These are phyloP conservation scores for Hymenopus coronatus DNA, from an alignment of 2,888 invertebrate species.

Conservation along the genomic window DNA sequence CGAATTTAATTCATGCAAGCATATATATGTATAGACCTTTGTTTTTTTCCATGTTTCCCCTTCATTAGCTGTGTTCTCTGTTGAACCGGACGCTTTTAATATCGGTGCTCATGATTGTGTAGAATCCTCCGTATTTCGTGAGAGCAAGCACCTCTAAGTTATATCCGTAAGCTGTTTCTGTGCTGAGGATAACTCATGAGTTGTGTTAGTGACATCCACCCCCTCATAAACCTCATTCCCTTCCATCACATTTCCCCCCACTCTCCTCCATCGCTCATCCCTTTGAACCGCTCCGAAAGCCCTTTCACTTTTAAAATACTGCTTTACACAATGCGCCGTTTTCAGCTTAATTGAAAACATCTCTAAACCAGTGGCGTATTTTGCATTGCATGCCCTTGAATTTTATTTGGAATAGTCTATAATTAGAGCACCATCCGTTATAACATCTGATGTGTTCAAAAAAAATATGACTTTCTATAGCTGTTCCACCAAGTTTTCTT, in stretches of 20 bases:
- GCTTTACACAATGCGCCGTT: not conserved
- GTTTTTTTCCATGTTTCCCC: no score
- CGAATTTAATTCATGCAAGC: no score
- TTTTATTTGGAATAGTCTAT: no score
- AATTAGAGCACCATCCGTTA: no score
- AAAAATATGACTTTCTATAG: no score
- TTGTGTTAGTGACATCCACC: not conserved
- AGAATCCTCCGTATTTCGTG: no score
- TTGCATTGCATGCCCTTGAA: no score
- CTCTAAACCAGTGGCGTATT: not conserved
- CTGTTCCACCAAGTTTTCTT: no score
- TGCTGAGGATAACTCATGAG: not conserved
- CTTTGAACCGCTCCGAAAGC: not conserved
- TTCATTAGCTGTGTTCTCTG: no score
- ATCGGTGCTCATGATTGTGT: not conserved
- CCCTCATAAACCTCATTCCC: not conserved
- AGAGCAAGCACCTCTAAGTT: not conserved
- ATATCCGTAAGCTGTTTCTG: not conserved
- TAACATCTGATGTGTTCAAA: no score
- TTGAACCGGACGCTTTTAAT: not conserved
- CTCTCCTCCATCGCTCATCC: not conserved
- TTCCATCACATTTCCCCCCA: not conserved
- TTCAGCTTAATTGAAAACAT: not conserved
- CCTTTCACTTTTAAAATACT: not conserved
- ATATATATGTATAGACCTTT: no score